Conservation (phyloP, 2,888 invertebrate species). For the Nebria salina region DNA sequence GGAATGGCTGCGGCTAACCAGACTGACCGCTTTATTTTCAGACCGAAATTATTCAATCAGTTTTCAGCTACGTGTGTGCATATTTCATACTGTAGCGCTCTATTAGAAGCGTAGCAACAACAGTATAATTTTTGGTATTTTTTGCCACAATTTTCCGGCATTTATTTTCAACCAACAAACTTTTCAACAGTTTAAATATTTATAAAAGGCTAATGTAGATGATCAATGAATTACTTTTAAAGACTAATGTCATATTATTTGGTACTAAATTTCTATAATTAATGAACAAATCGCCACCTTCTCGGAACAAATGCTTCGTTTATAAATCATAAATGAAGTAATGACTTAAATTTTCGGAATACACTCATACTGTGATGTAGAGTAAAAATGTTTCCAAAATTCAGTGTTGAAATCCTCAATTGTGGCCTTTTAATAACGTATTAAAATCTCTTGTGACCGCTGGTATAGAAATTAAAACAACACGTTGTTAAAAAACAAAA, state of each 20-base stretch:
- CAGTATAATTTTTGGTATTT: background rate
- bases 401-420: background rate
- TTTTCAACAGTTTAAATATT: background rate
- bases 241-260: no score
- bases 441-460: background rate
- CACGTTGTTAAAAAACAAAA: conserved; percentile 19
- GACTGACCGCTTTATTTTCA: conserved; percentile 1
- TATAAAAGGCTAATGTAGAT: background rate
- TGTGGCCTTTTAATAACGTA: conserved; percentile 9
- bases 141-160: background rate
- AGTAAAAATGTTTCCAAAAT: background rate
- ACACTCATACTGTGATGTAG: background rate
- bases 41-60: background rate
- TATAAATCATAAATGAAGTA: no score
- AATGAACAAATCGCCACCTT: no score
- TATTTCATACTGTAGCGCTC: background rate
- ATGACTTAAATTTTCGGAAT: background rate
- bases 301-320: no score
- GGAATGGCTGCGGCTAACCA: background rate
- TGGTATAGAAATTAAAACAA: conserved; percentile 11
- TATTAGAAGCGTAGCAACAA: background rate
- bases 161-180: background rate
- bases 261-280: no score
- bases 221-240: no score
- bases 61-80: background rate